phyloP scores from a whole-genome alignment of 1,140 invertebrate species.

The Formica exsecta region DNA sequence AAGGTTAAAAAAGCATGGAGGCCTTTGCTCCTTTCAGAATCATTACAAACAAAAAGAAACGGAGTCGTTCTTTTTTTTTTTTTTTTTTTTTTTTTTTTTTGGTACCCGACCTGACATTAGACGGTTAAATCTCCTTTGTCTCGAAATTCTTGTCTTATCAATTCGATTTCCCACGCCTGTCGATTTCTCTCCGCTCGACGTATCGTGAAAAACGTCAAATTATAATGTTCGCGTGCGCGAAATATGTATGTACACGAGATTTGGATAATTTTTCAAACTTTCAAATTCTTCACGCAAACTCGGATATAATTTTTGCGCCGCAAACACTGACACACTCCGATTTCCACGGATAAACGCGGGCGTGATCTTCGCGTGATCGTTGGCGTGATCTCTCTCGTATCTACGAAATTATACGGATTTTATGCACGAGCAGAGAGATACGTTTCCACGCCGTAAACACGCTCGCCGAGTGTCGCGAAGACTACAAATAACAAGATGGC shows the following conservation, averaged over 20 bases:
- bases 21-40: neutral
- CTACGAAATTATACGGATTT: neutral
- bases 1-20: conserved; percentile 15
- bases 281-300: no score
- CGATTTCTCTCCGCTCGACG: neutral
- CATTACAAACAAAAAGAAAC: neutral
- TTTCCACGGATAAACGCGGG: no score
- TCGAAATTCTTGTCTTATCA: neutral
- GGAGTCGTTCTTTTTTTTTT: no score
- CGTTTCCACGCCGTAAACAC: conserved; percentile 5
- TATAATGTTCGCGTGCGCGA: neutral
- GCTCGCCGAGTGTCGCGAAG: conserved; percentile 45
- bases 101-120: neutral
- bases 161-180: neutral
- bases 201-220: neutral
- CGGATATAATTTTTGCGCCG: no score
- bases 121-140: neutral
- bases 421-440: neutral
- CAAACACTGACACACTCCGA: no score
- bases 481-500: conserved; percentile 54
- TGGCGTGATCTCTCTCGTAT: neutral
- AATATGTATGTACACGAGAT: neutral
- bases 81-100: no score
- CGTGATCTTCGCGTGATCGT: neutral
- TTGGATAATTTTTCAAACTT: neutral